A percentile compares a stretch with the other conserved stretches of the same genome.
Conservation (phyloP, 2,888 invertebrate genomes). For the Cyclophora albipunctata region DNA sequence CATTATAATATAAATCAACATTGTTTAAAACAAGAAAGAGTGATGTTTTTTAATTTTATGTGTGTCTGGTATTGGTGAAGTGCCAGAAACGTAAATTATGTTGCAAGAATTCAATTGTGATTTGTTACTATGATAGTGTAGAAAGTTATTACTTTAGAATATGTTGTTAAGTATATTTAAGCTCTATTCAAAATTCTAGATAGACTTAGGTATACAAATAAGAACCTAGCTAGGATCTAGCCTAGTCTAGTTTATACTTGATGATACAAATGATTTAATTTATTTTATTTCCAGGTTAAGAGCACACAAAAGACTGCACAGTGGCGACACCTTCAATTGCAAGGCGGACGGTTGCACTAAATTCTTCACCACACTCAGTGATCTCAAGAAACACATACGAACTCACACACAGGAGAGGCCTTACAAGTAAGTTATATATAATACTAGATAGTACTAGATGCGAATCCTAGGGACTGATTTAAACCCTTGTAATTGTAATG, state of each 20-base stretch:
- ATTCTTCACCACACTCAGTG: slow-evolving; percentile 94
- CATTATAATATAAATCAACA: slow-evolving; percentile 17
- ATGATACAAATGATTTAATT: no score
- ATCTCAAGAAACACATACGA: slow-evolving; percentile 93
- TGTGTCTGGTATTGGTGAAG: slow-evolving; percentile 17
- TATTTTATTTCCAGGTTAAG: slow-evolving; percentile 74
- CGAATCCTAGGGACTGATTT: no score
- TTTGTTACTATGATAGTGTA: no score
- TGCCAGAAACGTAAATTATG: slow-evolving; percentile 25
- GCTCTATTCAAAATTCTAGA: no score
- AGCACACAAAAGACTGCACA: slow-evolving; percentile 94
- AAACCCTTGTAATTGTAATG: no score
- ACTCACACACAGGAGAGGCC: slow-evolving; percentile 95
- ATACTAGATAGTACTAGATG: not conserved
- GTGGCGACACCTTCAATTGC: slow-evolving; percentile 96
- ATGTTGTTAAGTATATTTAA: no score
- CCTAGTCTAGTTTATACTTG: no score
- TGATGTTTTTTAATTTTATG: slow-evolving; percentile 24
- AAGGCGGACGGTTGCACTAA: slow-evolving; percentile 87
- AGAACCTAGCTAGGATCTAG: no score
- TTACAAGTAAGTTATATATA: slow-evolving; percentile 79
- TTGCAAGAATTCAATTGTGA: not conserved
- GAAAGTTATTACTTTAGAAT: no score
- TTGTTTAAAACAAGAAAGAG: slow-evolving; percentile 25
- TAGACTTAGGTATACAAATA: no score